Base-by-base conservation (phyloP, 2,113 vertebrate genomes). In the Eidolon helvum region DNA sequence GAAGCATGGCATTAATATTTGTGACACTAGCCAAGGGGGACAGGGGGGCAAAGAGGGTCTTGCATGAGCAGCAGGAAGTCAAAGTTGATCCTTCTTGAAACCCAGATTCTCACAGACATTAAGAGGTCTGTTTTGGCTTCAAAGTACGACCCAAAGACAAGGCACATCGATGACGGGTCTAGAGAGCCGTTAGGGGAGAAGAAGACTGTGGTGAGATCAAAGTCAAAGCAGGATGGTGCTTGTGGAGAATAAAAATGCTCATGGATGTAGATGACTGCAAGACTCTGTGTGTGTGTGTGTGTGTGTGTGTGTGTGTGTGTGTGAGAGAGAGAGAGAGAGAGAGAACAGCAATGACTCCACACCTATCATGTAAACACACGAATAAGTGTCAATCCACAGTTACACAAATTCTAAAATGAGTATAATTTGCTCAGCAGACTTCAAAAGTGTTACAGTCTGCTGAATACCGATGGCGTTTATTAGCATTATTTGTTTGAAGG, bases 81-180 rank as follows among this genome's bases (percentile, higher is more conserved):
- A 90, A 90, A 94, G 96, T 85, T 93, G 90, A 97, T 91, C 82
- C 87, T 94, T 87, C 95, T 97, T 96, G 97, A 97, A 97, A 96
- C 63, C 79, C 84, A 90, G 92, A 95, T 94, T 80, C 95, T 94
- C 40, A 24, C 91, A 94, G 96, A 96, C 90, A 97, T 97, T 69
- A 97, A 97, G 97, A 83, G 96, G 71, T 59, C 80, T 91, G 88
- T 30, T 82, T 72, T 91, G 53, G 95, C 97, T 97, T 98, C 95
- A 97, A 97, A 97, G 97, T 19, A 30, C 21, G 75, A 61, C 82
- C 89, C 63, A 96, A 89, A 89, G 90, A 97, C 94, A 89, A 89
- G 96, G 87, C 83, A 55, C 5, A 26, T 15, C 12, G 90, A 91
- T 66, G 84, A 80, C 91, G 72, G 88, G 80, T 59, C 87, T 53